These are phyloP conservation scores for Drosophila asahinai DNA, from an alignment of 1,140 invertebrate species.

Conservation along the genomic window DNA sequence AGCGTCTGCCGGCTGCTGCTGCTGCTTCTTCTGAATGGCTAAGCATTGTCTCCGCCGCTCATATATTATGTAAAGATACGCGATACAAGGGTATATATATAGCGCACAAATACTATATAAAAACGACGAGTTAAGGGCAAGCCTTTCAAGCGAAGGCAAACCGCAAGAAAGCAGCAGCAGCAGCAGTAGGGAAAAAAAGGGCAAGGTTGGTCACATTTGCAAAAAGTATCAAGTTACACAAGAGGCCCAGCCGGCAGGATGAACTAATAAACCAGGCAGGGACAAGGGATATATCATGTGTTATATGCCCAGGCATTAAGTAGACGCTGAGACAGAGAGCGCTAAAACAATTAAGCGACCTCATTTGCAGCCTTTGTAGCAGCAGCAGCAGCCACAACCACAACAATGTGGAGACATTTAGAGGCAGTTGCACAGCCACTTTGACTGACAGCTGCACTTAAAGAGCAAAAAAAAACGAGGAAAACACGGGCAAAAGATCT, in stretches of 20 bases:
- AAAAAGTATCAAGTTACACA: constrained; percentile 64
- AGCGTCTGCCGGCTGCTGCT: constrained; percentile 8
- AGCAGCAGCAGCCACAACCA: constrained; percentile 30
- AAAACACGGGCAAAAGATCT: constrained; percentile 35
- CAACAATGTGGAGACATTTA: constrained; percentile 73
- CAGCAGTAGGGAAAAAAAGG: constrained; percentile 19
- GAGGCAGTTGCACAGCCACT: constrained; percentile 63
- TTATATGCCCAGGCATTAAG: constrained; percentile 25
- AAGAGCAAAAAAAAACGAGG: constrained; percentile 58
- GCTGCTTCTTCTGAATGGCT: constrained; percentile 45
- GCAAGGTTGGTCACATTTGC: constrained; percentile 63
- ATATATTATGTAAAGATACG: constrained; percentile 27
- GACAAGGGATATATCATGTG: constrained; percentile 31
- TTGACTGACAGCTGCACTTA: constrained; percentile 82
- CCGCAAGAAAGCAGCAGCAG: constrained; percentile 34
- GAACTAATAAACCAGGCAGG: constrained; percentile 59
- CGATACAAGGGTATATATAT: constrained; percentile 21
- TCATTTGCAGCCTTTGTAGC: constrained; percentile 58
- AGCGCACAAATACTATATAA: constrained; percentile 20
- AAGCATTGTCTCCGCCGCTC: constrained; percentile 19
- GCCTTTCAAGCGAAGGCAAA: constrained; percentile 61
- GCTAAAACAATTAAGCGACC: constrained; percentile 75
- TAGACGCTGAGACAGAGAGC: constrained; percentile 47
- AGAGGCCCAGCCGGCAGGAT: constrained; percentile 50
- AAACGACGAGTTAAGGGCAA: constrained; percentile 47